Percentiles rank a stretch among this genome's conserved stretches.
Evolutionary conservation across 2,888 invertebrate genomes (phyloP).

Genomic region (Cotesia congregata): DNA sequence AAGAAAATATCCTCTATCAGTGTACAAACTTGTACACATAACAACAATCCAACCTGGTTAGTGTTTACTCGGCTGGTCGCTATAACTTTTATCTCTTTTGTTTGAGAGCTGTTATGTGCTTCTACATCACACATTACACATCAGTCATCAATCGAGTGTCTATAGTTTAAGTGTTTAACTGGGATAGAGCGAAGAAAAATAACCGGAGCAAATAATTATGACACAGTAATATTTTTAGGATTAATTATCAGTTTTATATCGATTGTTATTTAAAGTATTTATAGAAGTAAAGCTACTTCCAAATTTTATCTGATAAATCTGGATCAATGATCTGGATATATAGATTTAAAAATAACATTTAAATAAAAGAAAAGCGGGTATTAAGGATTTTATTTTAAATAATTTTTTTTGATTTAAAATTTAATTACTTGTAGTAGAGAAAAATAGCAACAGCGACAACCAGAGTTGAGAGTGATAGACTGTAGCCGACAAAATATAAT

Average conservation of each 20-base stretch:
- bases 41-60: background rate
- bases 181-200: too few relatives aligned
- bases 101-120: background rate
- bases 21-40: background rate
- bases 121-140: too few relatives aligned
- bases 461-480: constrained; percentile 85
- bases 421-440: constrained; percentile 89
- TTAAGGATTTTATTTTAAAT: background rate
- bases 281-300: too few relatives aligned
- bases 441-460: constrained; percentile 88
- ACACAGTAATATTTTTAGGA: too few relatives aligned
- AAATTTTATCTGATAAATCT: too few relatives aligned
- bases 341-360: background rate
- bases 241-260: too few relatives aligned
- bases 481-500: constrained; percentile 88
- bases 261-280: too few relatives aligned
- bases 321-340: too few relatives aligned
- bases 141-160: too few relatives aligned
- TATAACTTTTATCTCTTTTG: constrained; percentile 10
- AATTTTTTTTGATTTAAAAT: background rate
- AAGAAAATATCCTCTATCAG: constrained; percentile 12
- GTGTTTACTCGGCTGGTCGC: constrained; percentile 1
- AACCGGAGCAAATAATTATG: too few relatives aligned
- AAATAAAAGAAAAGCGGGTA: background rate
- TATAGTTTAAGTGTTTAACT: too few relatives aligned